Percentiles rank a stretch among this genome's conserved stretches.
These are phyloP conservation scores for Leptopterna dolabrata DNA, from an alignment of 2,888 invertebrate species.

Conservation along the genomic window DNA sequence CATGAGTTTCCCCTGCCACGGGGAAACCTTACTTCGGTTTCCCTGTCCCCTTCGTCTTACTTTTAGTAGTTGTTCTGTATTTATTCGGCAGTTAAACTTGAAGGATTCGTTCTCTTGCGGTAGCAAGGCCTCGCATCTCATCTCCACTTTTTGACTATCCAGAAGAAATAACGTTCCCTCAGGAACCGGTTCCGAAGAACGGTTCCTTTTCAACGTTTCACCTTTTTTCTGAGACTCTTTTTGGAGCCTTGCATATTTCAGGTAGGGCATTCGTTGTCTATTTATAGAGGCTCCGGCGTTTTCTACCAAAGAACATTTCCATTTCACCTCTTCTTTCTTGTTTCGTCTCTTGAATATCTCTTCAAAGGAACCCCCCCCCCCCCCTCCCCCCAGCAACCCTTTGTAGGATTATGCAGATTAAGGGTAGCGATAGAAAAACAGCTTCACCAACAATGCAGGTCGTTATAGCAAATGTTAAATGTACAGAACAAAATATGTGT, in stretches of 20 bases:
- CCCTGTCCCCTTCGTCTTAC: not conserved
- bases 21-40: not conserved
- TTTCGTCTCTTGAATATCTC: not conserved
- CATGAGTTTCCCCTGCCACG: not conserved
- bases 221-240: not conserved
- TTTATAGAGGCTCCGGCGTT: not conserved
- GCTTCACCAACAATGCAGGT: no score
- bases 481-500: no score
- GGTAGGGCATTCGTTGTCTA: constrained; percentile 13
- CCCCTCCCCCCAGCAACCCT: not conserved
- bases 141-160: constrained; percentile 17
- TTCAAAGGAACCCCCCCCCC: not conserved
- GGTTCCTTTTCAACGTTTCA: not conserved
- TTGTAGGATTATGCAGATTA: not conserved
- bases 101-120: not conserved
- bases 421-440: not conserved
- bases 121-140: not conserved
- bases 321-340: not conserved
- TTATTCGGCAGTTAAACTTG: constrained; percentile 35
- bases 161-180: not conserved
- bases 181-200: constrained; percentile 12
- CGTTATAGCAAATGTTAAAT: no score
- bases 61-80: constrained; percentile 15
- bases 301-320: constrained; percentile 29
- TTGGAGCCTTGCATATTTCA: constrained; percentile 33